phyloP scores from a whole-genome alignment of 2,888 invertebrate genomes.

The Bugula neritina region DNA sequence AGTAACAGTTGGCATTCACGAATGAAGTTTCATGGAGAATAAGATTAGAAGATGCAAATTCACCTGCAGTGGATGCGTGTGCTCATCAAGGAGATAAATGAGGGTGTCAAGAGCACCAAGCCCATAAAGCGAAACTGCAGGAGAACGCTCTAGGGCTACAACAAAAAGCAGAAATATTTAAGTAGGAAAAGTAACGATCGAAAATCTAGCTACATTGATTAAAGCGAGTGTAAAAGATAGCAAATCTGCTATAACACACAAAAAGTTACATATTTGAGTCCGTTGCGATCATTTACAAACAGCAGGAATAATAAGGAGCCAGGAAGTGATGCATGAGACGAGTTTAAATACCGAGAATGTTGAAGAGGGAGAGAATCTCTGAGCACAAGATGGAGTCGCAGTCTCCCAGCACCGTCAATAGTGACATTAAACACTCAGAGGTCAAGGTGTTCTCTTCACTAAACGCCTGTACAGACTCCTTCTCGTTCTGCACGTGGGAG shows the following conservation, averaged over 20 bases:
- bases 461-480: neutral
- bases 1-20: too few relatives aligned
- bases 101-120: constrained; percentile 10
- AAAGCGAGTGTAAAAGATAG: too few relatives aligned
- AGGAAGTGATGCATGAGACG: too few relatives aligned
- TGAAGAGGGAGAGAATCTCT: neutral
- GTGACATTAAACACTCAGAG: constrained; percentile 22
- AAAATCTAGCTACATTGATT: too few relatives aligned
- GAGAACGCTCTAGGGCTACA: neutral
- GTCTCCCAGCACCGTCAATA: constrained; percentile 6
- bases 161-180: neutral
- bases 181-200: neutral
- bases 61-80: neutral
- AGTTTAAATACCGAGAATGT: neutral
- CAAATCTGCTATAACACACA: too few relatives aligned
- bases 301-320: too few relatives aligned
- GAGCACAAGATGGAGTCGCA: constrained; percentile 1
- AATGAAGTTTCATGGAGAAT: too few relatives aligned
- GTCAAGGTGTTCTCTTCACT: constrained; percentile 13
- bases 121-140: neutral
- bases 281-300: too few relatives aligned
- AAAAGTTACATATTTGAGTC: too few relatives aligned
- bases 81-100: constrained; percentile 8
- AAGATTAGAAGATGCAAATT: too few relatives aligned
- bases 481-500: neutral